phyloP scores from a whole-genome alignment of 2,113 vertebrate genomes.

The Buteo buteo region DNA sequence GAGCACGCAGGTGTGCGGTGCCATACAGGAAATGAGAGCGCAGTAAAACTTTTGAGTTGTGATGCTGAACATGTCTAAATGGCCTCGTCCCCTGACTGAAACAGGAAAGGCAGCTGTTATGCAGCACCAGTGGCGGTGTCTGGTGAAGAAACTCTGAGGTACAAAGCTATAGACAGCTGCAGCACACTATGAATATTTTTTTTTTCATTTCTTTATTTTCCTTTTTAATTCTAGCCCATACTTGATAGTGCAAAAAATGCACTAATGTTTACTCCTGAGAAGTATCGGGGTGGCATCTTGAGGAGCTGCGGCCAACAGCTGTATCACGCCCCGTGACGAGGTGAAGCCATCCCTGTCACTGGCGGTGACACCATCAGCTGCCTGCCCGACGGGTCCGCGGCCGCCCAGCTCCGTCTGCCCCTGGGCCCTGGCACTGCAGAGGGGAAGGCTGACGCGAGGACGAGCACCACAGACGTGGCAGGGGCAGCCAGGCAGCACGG shows the following conservation, averaged over 20 bases:
- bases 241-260: not conserved
- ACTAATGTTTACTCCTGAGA: not conserved
- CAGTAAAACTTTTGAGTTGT: not conserved
- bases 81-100: not conserved
- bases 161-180: not conserved
- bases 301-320: not conserved
- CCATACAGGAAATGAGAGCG: not conserved
- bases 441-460: not conserved
- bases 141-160: not conserved
- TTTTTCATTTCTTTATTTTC: not conserved
- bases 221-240: not conserved
- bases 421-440: rapidly evolving
- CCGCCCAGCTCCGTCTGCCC: not conserved
- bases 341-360: not conserved
- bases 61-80: not conserved
- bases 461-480: not conserved
- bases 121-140: not conserved
- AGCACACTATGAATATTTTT: not conserved
- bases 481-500: not conserved
- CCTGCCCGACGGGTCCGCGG: rapidly evolving
- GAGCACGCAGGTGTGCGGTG: rapidly evolving
- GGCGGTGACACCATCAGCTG: not conserved
- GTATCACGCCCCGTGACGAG: not conserved
- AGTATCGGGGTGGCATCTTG: not conserved
- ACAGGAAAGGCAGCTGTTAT: not conserved